Percentiles rank a stretch among this genome's conserved stretches.
These are phyloP conservation scores for Sapayoa aenigma DNA, from an alignment of 2,113 vertebrate genomes.

Conservation along the genomic window DNA sequence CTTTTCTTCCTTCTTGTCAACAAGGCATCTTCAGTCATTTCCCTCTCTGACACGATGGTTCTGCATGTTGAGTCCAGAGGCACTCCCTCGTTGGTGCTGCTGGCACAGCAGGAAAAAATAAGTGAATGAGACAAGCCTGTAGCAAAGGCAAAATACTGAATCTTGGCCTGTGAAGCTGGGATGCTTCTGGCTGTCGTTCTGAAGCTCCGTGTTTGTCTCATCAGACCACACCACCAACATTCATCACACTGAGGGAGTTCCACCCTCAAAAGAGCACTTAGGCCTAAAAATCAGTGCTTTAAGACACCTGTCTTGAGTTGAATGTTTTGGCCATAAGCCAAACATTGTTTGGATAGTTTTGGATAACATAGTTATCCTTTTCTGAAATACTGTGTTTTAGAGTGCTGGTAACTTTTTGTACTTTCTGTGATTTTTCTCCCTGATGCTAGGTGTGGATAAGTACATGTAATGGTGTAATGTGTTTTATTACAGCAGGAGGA, in stretches of 20 bases:
- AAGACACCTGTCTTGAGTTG: not conserved
- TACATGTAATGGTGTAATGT: not conserved
- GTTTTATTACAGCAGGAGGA: not conserved
- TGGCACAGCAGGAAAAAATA: not conserved
- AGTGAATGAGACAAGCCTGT: not conserved
- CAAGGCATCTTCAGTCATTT: not conserved
- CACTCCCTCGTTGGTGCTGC: fast-evolving
- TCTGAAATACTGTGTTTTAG: not conserved
- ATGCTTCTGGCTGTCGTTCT: not conserved
- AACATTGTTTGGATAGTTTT: too few relatives aligned
- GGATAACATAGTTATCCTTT: not conserved
- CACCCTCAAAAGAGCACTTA: not conserved
- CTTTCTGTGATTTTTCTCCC: not conserved
- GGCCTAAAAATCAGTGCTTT: not conserved
- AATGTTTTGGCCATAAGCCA: not conserved
- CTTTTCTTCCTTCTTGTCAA: not conserved
- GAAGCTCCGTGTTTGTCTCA: not conserved
- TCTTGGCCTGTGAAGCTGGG: not conserved
- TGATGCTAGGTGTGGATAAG: not conserved
- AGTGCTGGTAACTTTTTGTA: not conserved
- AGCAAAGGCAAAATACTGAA: not conserved
- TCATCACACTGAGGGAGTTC: fast-evolving
- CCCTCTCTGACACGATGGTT: fast-evolving
- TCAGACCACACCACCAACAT: not conserved
- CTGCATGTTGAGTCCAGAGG: not conserved